Percentiles rank a stretch among this genome's conserved stretches.
Conservation (phyloP, 2,797 vertebrate species). For the Heliangelus exortis region DNA sequence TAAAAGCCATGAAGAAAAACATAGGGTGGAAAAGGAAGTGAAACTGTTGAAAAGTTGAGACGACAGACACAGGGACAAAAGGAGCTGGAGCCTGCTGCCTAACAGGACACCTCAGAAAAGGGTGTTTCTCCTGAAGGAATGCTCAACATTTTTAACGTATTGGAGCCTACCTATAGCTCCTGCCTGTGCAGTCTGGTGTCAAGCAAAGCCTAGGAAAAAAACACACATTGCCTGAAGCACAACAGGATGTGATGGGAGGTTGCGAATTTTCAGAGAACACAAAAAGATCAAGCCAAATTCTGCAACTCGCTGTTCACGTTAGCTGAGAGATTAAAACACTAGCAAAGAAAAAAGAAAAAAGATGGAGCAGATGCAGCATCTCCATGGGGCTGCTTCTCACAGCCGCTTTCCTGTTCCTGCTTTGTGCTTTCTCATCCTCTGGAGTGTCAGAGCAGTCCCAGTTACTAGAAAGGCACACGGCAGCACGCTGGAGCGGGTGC, state of each 20-base stretch:
- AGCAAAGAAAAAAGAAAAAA: background rate
- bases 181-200: background rate
- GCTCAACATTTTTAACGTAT: background rate
- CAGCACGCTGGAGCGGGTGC: rapidly evolving
- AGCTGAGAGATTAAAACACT: conserved; percentile 26
- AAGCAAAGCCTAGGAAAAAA: background rate
- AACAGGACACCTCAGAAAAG: background rate
- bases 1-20: background rate
- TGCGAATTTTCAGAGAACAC: background rate
- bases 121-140: background rate
- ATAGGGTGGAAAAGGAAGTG: background rate
- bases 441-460: background rate
- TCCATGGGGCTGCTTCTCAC: background rate
- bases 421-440: background rate
- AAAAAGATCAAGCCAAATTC: conserved; percentile 24
- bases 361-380: conserved; percentile 51
- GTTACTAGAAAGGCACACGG: background rate
- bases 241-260: background rate
- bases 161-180: background rate
- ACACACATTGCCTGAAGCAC: conserved; percentile 22
- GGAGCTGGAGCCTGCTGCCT: background rate
- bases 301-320: background rate
- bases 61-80: background rate
- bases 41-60: background rate
- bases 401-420: background rate